phyloP scores from a whole-genome alignment of 2,113 vertebrate species.

The Menidia beryllina region DNA sequence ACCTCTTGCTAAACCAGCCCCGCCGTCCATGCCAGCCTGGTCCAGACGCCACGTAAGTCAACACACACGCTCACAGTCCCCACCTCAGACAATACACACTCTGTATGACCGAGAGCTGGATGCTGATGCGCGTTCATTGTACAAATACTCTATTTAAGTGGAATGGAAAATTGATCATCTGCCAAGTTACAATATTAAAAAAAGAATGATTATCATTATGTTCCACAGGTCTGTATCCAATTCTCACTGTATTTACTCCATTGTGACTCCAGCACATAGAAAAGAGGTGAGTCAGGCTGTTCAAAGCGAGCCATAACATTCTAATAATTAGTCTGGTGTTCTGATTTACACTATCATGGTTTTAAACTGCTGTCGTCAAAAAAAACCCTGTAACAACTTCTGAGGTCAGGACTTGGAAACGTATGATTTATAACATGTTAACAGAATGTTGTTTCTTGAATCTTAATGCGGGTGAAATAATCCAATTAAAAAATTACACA shows the following conservation, averaged over 20 bases:
- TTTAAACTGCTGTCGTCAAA: too few species aligned
- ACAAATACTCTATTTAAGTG: conserved; percentile 29
- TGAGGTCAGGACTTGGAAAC: too few species aligned
- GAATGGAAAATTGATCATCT: background rate
- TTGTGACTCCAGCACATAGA: conserved; percentile 10
- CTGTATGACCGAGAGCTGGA: conserved; percentile 13
- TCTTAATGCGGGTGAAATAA: too few species aligned
- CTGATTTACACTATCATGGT: too few species aligned
- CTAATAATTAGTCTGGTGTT: background rate
- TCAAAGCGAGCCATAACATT: background rate
- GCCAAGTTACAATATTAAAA: background rate
- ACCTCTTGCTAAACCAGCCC: conserved; percentile 31
- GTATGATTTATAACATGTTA: too few species aligned
- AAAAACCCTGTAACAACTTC: too few species aligned
- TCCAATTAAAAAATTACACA: too few species aligned
- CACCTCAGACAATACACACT: conserved; percentile 8
- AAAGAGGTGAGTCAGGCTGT: conserved; percentile 44
- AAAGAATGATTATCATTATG: background rate
- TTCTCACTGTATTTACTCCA: conserved; percentile 40
- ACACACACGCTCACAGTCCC: background rate
- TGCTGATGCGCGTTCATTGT: conserved; percentile 11
- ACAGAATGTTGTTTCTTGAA: too few species aligned
- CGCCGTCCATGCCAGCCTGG: background rate
- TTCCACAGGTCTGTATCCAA: conserved; percentile 42
- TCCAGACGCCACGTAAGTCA: conserved; percentile 63